Evolutionary conservation across 2,888 invertebrate genomes (phyloP).

Genomic region (Tachina grossa): DNA sequence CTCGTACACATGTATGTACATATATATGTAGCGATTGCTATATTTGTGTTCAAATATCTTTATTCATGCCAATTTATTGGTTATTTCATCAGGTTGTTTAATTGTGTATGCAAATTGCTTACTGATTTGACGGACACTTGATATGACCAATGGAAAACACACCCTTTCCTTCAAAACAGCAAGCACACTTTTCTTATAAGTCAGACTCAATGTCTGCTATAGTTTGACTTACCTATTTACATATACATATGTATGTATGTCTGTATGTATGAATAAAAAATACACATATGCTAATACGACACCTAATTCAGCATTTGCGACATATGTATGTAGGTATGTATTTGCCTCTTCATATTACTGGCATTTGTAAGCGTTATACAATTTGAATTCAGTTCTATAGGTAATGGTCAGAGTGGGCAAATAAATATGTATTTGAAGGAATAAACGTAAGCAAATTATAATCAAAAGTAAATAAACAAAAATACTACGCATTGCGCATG

Average conservation of each 20-base stretch:
- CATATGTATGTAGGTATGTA: background rate
- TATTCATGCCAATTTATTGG: background rate
- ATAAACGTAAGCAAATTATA: background rate
- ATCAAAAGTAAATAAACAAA: too few relatives aligned
- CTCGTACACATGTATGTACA: background rate
- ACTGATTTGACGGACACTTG: conserved; percentile 53
- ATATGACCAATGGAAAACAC: conserved; percentile 20
- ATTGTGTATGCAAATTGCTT: conserved; percentile 30
- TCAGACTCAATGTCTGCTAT: background rate
- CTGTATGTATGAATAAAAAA: background rate
- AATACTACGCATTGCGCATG: too few relatives aligned
- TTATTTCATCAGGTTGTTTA: background rate
- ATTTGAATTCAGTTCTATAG: background rate
- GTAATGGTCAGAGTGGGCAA: background rate
- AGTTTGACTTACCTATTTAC: background rate
- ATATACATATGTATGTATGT: too few relatives aligned
- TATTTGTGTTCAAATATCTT: background rate
- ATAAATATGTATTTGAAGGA: background rate
- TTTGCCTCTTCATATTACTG: background rate
- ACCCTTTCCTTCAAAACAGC: background rate
- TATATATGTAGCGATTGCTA: background rate
- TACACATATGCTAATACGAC: conserved; percentile 45
- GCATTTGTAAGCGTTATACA: background rate
- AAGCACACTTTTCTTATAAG: background rate
- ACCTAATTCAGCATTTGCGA: conserved; percentile 1